Percentiles rank a stretch among this genome's conserved stretches.
phyloP scores from a whole-genome alignment of 2,113 vertebrate genomes.

The Hippocampus zosterae region DNA sequence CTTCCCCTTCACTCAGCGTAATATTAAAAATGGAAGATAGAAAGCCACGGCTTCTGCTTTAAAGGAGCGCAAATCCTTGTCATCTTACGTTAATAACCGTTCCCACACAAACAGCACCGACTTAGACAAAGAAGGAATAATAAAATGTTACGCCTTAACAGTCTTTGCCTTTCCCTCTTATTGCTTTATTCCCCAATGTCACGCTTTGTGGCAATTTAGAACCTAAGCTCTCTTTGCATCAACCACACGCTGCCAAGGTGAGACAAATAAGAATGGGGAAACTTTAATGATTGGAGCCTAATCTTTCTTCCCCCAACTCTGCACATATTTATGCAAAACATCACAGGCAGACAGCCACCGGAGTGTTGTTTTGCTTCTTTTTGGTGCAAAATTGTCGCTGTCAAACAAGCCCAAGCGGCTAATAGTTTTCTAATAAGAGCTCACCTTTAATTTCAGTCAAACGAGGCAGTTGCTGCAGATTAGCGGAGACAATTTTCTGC shows the following conservation, averaged over 20 bases:
- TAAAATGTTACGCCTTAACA: slow-evolving; percentile 49
- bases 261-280: slow-evolving; percentile 59
- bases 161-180: slow-evolving; percentile 52
- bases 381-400: slow-evolving; percentile 51
- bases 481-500: slow-evolving; percentile 74
- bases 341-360: slow-evolving; percentile 44
- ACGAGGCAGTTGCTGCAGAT: slow-evolving; percentile 60
- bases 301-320: slow-evolving; percentile 42
- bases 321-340: slow-evolving; percentile 46
- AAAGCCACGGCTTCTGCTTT: slow-evolving; percentile 43
- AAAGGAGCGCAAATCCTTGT: slow-evolving; percentile 52
- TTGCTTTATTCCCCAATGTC: slow-evolving; percentile 59
- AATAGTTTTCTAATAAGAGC: slow-evolving; percentile 73
- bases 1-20: slow-evolving; percentile 41
- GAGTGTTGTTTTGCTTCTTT: slow-evolving; percentile 44
- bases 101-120: slow-evolving; percentile 41
- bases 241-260: slow-evolving; percentile 49
- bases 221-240: slow-evolving; percentile 53
- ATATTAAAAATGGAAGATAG: slow-evolving; percentile 56
- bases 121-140: slow-evolving; percentile 48
- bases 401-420: slow-evolving; percentile 59
- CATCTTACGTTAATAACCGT: slow-evolving; percentile 55
- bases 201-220: slow-evolving; percentile 40
- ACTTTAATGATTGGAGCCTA: slow-evolving; percentile 52
- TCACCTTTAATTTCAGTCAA: slow-evolving; percentile 71